Evolutionary conservation across 2,113 vertebrate genomes (phyloP), one percentile per base, ranked within the genome.

Genomic region (Litocranius walleri): DNA sequence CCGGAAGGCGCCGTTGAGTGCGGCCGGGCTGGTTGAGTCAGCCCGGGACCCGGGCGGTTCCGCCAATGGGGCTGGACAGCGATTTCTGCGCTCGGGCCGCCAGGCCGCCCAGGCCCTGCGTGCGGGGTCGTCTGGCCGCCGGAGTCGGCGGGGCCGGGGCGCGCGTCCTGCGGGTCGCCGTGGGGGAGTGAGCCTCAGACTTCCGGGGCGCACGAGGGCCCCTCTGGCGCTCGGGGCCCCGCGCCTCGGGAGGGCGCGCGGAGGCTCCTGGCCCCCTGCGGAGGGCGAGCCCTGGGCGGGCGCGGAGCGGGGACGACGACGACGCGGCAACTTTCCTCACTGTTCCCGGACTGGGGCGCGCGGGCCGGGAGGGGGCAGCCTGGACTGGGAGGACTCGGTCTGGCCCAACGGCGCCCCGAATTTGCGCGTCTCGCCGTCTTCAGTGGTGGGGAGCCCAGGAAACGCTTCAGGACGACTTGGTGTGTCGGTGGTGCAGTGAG

Each of bases 1-100:
- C 98, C 96, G 94, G 93, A 96, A 97, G 97, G 96, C 96, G 95
- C 97, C 64, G 96, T 57, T 29, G 94, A 93, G 96, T 17, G 95
- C 45, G 86, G 89, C 80, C 81, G 71, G 90, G 87, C 95, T 84
- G 50, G 87, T 91, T 48, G 97, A 97, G 93, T 97, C 92, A 95
- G 96, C 91, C 93, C 43, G 95, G 93, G 52, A 94, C 83, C 43
- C 86, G 74, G 98, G 97, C 97, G 94, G 83, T 50, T 89, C 97
- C 84, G 87, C 96, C 84, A 6, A 82, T 95, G 92, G 96, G 97
- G 98, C 98, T 98, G 98, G 98, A 98, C 98, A 98, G 98, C 98
- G 98, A 98, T 98, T 97, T 96, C 93, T 87, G 96, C 95, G 77
- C 81, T 52, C 33, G 36, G 67, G 95, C 95, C 30, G 77, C 36